These are phyloP conservation scores for Vulpes lagopus DNA, from an alignment of 2,113 vertebrate species.

Conservation along the genomic window DNA sequence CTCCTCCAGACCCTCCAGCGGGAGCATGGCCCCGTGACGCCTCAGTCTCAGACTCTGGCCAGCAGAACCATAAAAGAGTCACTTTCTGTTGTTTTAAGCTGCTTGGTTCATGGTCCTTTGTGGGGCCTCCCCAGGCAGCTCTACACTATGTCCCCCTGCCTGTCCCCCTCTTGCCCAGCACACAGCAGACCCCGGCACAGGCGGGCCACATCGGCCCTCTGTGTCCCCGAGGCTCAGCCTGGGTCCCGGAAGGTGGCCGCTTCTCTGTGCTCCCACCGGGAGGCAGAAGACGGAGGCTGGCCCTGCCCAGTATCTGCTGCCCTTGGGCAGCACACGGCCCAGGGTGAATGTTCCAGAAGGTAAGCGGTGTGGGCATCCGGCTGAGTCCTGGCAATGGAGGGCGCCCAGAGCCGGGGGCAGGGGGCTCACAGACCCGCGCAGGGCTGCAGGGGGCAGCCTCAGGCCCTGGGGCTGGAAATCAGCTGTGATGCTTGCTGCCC, in stretches of 20 bases:
- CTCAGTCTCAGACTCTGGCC: background rate
- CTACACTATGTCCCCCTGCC: background rate
- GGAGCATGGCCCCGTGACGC: background rate
- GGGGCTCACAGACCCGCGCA: rapidly evolving
- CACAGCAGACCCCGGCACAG: background rate
- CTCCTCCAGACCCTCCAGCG: background rate
- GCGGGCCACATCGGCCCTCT: background rate
- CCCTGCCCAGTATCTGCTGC: background rate
- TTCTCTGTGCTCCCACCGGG: background rate
- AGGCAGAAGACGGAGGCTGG: background rate
- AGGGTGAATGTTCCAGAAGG: background rate
- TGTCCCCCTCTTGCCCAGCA: background rate
- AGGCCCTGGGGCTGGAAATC: background rate
- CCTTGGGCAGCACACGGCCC: background rate
- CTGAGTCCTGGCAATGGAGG: background rate
- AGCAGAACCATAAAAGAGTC: background rate
- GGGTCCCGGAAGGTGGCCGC: background rate
- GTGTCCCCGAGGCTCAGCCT: background rate
- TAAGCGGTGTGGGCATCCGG: rapidly evolving
- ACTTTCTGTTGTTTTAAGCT: too few relatives aligned
- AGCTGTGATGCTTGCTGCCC: rapidly evolving
- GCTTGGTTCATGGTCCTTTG: background rate
- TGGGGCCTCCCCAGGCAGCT: background rate
- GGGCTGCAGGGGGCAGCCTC: background rate
- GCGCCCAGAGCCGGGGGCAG: background rate